Evolutionary conservation across 2,797 vertebrate genomes (phyloP).

Genomic region (Brotula barbata): DNA sequence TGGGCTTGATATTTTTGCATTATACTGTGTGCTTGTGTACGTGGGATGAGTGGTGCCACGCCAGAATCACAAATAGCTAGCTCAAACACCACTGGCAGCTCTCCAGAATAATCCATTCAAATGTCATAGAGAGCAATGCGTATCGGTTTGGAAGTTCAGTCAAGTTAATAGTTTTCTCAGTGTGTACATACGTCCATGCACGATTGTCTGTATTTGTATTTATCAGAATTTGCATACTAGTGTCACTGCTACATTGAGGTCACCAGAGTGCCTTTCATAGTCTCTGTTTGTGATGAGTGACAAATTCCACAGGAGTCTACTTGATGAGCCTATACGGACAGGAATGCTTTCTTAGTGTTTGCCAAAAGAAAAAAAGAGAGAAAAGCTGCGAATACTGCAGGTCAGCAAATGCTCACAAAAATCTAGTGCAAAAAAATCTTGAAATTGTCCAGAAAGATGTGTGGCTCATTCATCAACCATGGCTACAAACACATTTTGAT

Average conservation of each 20-base stretch:
- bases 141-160: conserved; percentile 54
- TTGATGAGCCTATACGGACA: conserved; percentile 74
- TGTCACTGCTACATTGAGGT: conserved; percentile 41
- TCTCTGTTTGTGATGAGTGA: conserved; percentile 69
- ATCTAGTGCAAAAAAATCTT: conserved; percentile 13
- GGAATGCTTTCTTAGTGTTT: conserved; percentile 59
- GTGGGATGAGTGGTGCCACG: conserved; percentile 29
- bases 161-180: conserved; percentile 51
- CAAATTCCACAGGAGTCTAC: conserved; percentile 66
- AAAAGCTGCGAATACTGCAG: not conserved
- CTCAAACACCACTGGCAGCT: conserved; percentile 69
- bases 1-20: not conserved
- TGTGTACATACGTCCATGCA: conserved; percentile 1
- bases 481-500: too few species aligned
- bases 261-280: conserved; percentile 66
- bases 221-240: conserved; percentile 23
- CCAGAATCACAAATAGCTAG: conserved; percentile 35
- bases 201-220: not conserved
- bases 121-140: conserved; percentile 42
- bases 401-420: conserved; percentile 15
- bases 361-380: not conserved
- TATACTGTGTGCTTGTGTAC: not conserved
- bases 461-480: too few species aligned
- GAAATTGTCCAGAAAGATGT: too few species aligned
- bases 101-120: conserved; percentile 68